Base-by-base conservation (phyloP, 1,140 invertebrate species). In the Zaprionus taronus region DNA sequence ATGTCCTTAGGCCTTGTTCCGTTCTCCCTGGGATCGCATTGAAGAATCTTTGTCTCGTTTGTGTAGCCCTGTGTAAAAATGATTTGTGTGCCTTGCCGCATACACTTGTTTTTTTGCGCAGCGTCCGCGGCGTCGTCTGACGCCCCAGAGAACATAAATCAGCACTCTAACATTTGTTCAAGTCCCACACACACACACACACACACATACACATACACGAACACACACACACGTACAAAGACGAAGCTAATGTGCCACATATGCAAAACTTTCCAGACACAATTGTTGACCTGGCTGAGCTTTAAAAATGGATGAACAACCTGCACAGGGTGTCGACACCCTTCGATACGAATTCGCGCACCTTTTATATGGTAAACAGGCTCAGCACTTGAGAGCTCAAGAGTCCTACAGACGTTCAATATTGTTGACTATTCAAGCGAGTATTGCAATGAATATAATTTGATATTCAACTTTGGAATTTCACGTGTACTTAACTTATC, bases 51-150 rank as follows among this genome's bases (percentile, higher is more conserved):
- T 12, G 31, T 15, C 17, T 56, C 20, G 15, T 28, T 56, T 7
- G 17, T 51, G 38, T 24, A 14, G 20, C 1, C 20, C 22, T 66
- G 68, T 57, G 49, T 51, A 15, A 81, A 7, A 72, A 72, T 83
- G 81, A 83, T 83, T 83, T 83, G 81, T 83, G 65, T 83, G 64
- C 9, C 47, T 51, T 24, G 26, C 70, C 65, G 77, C 72, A 62
- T 69, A 49, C 22, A 47, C 22, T 41, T 47, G 71, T 28, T 56
- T 69, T 63, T 65, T 61, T 72, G 66, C 71, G 66, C 58, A 74
- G 41, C 60, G 66, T n/a, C 57, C 15, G 41, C 65, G 56, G 41
- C 65, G 63, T 66, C 55, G 36, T 26, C 34, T 56, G 17, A 71
- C 51, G 70, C 28, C 22, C 66, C 44, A 26, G 65, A 55, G 66